Evolutionary conservation across 1,140 invertebrate species (phyloP), one percentile per base, ranked within the genome.

Genomic region (Heliconius nattereri): DNA sequence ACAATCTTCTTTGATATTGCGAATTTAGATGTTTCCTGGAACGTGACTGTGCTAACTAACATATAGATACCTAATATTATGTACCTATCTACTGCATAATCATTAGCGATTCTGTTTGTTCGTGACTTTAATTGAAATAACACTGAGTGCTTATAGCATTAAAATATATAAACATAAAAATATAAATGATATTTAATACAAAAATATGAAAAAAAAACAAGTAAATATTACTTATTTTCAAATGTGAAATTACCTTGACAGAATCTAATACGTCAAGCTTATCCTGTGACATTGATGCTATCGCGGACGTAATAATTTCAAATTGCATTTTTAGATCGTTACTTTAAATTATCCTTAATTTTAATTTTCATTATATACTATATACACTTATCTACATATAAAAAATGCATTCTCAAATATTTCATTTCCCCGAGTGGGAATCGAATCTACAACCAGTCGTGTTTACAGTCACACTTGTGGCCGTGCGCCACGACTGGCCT

Each of bases 41-140:
- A 78, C 77, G 77, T 78, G 77, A 78, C 71, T 73, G 32, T 26
- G 71, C 35, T 29, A 26, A 11, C 19, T 66, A 78, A 78, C 7
- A 66, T 20, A 7, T 7, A 66, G 11, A 29, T 66, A 29, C 23
- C 23, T 66, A 66, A n/a, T 66, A 26, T 11, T 23, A 57, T 23
- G 5, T 66, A 66, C 57, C 57, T 60, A 1, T 23, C 60, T 66
- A 66, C 57, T 66, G 29, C n/a, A 40, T 76, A 76, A 76, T 76
- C 66, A 76, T 76, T 70, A 32, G 74, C 11, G 26, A 76, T 66
- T 76, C 35, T 32, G 35, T 29, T 49, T 40, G 35, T 66, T 70
- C 57, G 74, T 76, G 74, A 76, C 35, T 66, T 40, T 26, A 70
- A 76, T 76, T 66, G 29, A 66, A 76, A 76, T 66, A 0, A 26